phyloP scores from a whole-genome alignment of 2,113 vertebrate species.

The Channa maculata region DNA sequence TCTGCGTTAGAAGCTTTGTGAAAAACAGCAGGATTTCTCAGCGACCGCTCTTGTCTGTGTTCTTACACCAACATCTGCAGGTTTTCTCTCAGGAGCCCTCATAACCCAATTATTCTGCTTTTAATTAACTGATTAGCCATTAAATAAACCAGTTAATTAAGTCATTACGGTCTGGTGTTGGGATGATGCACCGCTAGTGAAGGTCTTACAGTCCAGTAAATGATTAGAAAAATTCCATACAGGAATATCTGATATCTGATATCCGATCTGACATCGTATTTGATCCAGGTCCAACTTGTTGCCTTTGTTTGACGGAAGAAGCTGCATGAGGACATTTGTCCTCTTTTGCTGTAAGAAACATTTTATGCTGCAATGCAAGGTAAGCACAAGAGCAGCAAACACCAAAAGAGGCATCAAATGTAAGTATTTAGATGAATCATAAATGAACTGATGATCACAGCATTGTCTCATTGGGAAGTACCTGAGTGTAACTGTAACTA shows the following conservation, averaged over 20 bases:
- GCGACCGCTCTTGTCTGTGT: neutral
- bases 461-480: too few relatives aligned
- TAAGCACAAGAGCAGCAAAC: too few relatives aligned
- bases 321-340: neutral
- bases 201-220: conserved; percentile 25
- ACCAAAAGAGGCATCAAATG: neutral
- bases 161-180: conserved; percentile 51
- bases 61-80: conserved; percentile 38
- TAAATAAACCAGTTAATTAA: conserved; percentile 73
- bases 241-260: neutral
- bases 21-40: conserved; percentile 5
- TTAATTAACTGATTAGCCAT: conserved; percentile 73
- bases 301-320: too few relatives aligned
- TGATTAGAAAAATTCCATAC: neutral
- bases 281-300: too few relatives aligned
- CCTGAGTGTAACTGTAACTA: too few relatives aligned
- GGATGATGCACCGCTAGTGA: conserved; percentile 23
- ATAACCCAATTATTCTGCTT: conserved; percentile 66
- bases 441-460: too few relatives aligned
- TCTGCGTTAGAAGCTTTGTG: conserved; percentile 8
- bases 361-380: neutral
- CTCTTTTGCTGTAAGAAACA: neutral
- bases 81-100: conserved; percentile 37
- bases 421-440: neutral
- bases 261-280: too few relatives aligned